Conservation (phyloP, 1,140 invertebrate genomes). For the Oedothorax gibbosus region DNA sequence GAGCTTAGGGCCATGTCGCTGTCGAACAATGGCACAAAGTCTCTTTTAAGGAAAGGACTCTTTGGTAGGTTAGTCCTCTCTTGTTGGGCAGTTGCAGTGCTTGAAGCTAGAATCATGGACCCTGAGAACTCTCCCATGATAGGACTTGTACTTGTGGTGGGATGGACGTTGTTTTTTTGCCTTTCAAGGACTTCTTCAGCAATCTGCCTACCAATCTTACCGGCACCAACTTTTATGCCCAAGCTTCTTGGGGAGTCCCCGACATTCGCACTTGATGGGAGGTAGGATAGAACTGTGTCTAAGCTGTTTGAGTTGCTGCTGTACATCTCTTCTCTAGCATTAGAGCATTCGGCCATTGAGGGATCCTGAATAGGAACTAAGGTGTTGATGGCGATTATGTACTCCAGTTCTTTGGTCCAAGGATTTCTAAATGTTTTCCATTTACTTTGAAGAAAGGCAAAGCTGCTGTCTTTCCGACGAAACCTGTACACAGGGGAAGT, state of each 20-base stretch:
- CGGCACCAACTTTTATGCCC: constrained; percentile 65
- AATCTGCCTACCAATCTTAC: constrained; percentile 68
- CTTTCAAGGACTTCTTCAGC: constrained; percentile 67
- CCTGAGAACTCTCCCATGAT: not conserved
- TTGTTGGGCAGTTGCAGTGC: constrained; percentile 7
- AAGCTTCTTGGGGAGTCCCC: constrained; percentile 33
- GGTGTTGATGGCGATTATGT: constrained; percentile 86
- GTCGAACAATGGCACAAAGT: constrained; percentile 28
- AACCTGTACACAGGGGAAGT: constrained; percentile 78
- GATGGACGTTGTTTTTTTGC: constrained; percentile 43
- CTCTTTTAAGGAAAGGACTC: constrained; percentile 2
- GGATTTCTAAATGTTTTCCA: constrained; percentile 91
- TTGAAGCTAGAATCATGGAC: not conserved
- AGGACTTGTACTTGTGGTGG: not conserved
- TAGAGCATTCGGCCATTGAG: constrained; percentile 55
- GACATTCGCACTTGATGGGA: constrained; percentile 41
- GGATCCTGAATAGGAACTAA: constrained; percentile 72
- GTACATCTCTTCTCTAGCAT: constrained; percentile 36
- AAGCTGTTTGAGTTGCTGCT: constrained; percentile 60
- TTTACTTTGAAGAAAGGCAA: constrained; percentile 81
- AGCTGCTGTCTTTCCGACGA: constrained; percentile 80
- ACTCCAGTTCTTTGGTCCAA: constrained; percentile 93
- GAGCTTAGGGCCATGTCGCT: constrained; percentile 32
- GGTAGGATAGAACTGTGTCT: constrained; percentile 50
- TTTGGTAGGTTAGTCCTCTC: constrained; percentile 15